Evolutionary conservation across 2,797 vertebrate genomes (phyloP), one percentile per base, ranked within the genome.

Genomic region (Muscicapa striata): DNA sequence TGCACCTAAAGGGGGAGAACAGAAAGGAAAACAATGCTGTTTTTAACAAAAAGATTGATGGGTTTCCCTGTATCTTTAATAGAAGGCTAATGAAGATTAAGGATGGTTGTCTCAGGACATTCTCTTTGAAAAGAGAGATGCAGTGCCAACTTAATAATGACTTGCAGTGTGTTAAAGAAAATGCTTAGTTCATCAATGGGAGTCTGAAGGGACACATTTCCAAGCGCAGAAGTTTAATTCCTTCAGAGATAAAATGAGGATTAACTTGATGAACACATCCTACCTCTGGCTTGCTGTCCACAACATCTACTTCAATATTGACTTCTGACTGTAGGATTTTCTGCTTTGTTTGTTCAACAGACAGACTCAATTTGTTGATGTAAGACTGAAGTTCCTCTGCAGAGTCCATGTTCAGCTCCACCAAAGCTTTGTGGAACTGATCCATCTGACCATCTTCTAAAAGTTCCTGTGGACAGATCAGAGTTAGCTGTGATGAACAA

Each of bases 371-470:
- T 84, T 99, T 99, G 94, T 98, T 98, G 95, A 99, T 99, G 90
- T 99, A 99, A 8, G 99, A 99, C 97, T 99, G 99, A 61, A 99
- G 98, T 80, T 99, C 99, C 89, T 99, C 99, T 0, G 99, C 98
- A 10, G 99, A 99, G 98, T 99, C 99, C 99, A 99, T 99, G 98
- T 99, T 99, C 79, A 99, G 98, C 92, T 99, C 98, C 82, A 99
- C 97, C 96, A 99, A 98, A 66, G 98, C 98, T 97, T 98, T 99
- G 85, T 99, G 99, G 94, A 99, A 99, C 49, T 98, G 99, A 94
- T 99, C 99, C 97, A 99, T 94, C 51, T 99, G 97, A 13, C 99
- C 99, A 6, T 99, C 99, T 84, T 99, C 99, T 77, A 99, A 85
- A 75, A 99, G 98, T 80, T 99, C 99, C 99, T 99, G 95, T 8